Base-by-base conservation (phyloP, 37 sponge, comb jelly and placozoan species). In the Hormiphora californensis region DNA sequence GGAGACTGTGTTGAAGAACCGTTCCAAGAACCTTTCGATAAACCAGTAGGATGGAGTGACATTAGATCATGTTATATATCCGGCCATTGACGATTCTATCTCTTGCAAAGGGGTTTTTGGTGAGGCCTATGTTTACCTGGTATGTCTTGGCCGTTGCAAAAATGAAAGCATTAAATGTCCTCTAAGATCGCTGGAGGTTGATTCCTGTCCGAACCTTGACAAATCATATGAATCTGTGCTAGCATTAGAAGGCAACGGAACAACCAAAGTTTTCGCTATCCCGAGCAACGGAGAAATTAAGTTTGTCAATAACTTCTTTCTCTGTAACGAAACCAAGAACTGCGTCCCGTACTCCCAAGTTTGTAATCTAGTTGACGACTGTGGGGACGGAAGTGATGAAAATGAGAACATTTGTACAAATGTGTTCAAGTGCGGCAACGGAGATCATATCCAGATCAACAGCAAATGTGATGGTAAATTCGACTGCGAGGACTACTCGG, bases 351-450 rank as follows among this genome's bases (percentile, higher is more conserved):
- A 65, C 38, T 65, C 67, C 30, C 3, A 65, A 65, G 67, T 65
- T 1, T 65, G 67, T 28, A 38, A 65, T 65, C 67, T 73, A 0
- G 46, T 73, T 1, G n/a, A 73, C 38, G 81, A 73, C 25, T 73
- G 81, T 39, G 81, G 28, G 1, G 81, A 73, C 25, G 81, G 81
- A 3, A 43, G 46, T 28, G 81, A 73, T 73, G 81, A 73, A 17
- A 30, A 57, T 19, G n/a, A n/a, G n/a, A 33, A n/a, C 12, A 38
- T 5, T 21, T 73, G 81, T 28, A 73, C 46, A 40, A 73, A 73
- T 40, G 46, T 43, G 4, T 73, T 73, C 38, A 41, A 39, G 19
- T 73, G 81, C 44, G 23, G 2, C 2, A 32, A 22, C 1, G 28
- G 4, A 1, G 28, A 38, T 0, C 23, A 36, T 46, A 73, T 73